These are phyloP conservation scores for Hemichromis elongatus DNA, from an alignment of 2,113 vertebrate genomes.

Conservation along the genomic window DNA sequence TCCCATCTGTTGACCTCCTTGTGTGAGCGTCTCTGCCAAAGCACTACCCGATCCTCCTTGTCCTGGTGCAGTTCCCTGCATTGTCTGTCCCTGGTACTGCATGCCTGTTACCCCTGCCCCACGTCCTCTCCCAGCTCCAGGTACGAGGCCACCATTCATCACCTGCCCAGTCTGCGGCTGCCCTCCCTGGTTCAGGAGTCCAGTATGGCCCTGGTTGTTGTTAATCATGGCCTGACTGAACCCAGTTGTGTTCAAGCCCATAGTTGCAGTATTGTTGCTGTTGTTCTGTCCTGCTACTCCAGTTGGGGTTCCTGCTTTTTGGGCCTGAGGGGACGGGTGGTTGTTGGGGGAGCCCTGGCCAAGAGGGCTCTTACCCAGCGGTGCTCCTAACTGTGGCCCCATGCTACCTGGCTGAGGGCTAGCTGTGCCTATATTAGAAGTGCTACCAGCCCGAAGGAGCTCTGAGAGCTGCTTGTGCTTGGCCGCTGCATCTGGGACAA, in stretches of 20 bases:
- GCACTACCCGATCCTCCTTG: constrained; percentile 78
- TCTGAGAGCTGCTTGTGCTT: constrained; percentile 99
- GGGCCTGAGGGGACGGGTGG: constrained; percentile 88
- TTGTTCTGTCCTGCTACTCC: constrained; percentile 77
- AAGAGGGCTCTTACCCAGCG: constrained; percentile 83
- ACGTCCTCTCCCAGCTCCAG: constrained; percentile 85
- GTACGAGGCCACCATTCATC: constrained; percentile 91
- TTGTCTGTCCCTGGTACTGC: constrained; percentile 83
- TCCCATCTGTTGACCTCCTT: constrained; percentile 88
- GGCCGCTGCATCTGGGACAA: constrained; percentile 88
- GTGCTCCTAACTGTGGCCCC: constrained; percentile 65
- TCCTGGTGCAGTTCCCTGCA: constrained; percentile 64
- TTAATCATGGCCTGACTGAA: constrained; percentile 90
- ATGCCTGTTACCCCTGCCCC: constrained; percentile 78
- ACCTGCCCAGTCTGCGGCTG: constrained; percentile 86
- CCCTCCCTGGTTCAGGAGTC: constrained; percentile 82
- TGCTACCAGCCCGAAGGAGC: constrained; percentile 86
- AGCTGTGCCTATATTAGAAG: constrained; percentile 72
- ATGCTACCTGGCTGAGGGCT: constrained; percentile 83
- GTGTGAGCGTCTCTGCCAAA: constrained; percentile 90
- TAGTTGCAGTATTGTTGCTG: constrained; percentile 73
- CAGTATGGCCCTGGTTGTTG: constrained; percentile 83
- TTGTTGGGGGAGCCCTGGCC: constrained; percentile 84
- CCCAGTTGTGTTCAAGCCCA: constrained; percentile 84
- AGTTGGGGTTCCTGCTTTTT: constrained; percentile 82